Base-by-base conservation (phyloP, 2,888 invertebrate species). In the Bombylius major region DNA sequence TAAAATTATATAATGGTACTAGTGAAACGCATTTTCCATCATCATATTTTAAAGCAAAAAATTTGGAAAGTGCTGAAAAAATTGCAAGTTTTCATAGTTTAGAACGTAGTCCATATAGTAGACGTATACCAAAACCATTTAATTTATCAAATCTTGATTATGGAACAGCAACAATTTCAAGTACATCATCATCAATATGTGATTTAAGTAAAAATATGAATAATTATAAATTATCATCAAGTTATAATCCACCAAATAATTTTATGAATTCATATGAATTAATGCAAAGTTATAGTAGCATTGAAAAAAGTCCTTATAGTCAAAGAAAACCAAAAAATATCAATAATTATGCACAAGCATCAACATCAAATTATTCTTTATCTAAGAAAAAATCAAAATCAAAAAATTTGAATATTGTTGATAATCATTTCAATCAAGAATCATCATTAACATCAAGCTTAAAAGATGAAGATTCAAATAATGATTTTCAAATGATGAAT, bases 61-160 rank as follows among this genome's bases (percentile, higher is more conserved):
- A 72, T 47, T 60, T 72, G 42, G 68, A 72, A 58, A 72, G 73
- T 36, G 70, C 72, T 51, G 73, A 73, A 47, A 63, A 68, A 59
- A 71, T 73, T 34, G 70, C 68, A 5, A 73, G 71, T 56, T 72
- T 73, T 55, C 71, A 73, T 56, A 68, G 70, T 56, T 71, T 67
- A 54, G 73, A 73, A 50, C 69, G 70, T 33, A 72, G 72, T 61
- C 72, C 72, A 1, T 72, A 72, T 46, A 66, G 71, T 0, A 70
- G 69, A 57, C 64, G 73, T 0, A 66, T 65, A 48, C 42, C 42
- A 44, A 55, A 55, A 44, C 13, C 39, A 42, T 42, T 11, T 11
- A 7, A 7, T 42, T 11, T 36, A 36, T 36, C 8, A 42, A 11
- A 42, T 11, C 11, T 8, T 11, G 5, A 8, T 11, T 1, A 11